A percentile compares a stretch with the other conserved stretches of the same genome.
Conservation (phyloP, 2,888 invertebrate species). For the Schizaphis graminum region DNA sequence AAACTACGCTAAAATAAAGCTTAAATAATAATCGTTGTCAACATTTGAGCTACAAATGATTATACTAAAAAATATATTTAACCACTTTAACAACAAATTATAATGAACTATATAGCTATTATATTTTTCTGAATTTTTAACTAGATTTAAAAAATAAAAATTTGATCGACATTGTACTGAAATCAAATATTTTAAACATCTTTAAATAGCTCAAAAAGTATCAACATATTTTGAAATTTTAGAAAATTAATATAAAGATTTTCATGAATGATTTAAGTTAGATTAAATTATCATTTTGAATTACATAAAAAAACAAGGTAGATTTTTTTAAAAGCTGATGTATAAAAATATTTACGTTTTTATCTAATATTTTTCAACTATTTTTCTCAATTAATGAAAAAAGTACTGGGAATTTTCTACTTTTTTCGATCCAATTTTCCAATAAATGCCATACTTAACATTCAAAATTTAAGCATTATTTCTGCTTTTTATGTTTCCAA, state of each 20-base stretch:
- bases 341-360: not conserved
- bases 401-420: not conserved
- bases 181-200: not conserved
- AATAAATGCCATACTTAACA: not conserved
- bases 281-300: not conserved
- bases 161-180: not conserved
- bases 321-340: not conserved
- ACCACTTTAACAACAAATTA: not conserved
- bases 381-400: not conserved
- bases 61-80: not conserved
- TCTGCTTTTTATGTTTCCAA: not conserved
- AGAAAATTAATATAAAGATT: not conserved
- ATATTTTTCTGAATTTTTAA: not conserved
- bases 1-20: not conserved
- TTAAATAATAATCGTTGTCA: not conserved
- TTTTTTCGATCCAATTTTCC: not conserved
- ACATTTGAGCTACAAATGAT: not conserved
- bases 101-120: not conserved
- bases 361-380: not conserved
- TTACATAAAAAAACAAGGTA: not conserved
- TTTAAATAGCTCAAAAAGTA: not conserved
- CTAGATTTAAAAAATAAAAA: not conserved
- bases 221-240: not conserved
- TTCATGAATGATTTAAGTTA: not conserved
- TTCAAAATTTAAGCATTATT: not conserved